Evolutionary conservation across 2,888 invertebrate genomes (phyloP).

Genomic region (Parnassius smintheus): DNA sequence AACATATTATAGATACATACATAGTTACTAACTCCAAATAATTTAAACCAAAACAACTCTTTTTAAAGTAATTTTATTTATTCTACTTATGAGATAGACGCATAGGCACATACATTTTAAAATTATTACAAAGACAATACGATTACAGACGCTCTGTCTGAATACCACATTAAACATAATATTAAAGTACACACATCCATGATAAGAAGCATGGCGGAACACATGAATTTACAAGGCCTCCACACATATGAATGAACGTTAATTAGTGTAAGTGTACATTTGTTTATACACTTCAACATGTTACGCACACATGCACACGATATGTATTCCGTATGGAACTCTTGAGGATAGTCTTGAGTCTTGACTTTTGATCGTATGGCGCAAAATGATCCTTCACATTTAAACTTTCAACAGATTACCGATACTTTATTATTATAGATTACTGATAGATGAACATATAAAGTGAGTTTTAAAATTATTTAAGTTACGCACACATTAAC

Average conservation of each 20-base stretch:
- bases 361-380: conserved; percentile 27
- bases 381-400: conserved; percentile 54
- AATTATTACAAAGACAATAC: conserved; percentile 40
- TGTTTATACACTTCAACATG: conserved; percentile 62
- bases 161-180: conserved; percentile 50
- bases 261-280: conserved; percentile 72
- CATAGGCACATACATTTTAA: background rate
- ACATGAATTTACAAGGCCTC: conserved; percentile 63
- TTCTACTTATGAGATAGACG: too few species aligned
- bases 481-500: conserved; percentile 10
- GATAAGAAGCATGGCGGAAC: conserved; percentile 55
- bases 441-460: conserved; percentile 34
- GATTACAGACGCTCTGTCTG: conserved; percentile 39
- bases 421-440: too few species aligned
- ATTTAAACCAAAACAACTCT: too few species aligned
- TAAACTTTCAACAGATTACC: conserved; percentile 50
- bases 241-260: conserved; percentile 73
- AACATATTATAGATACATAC: too few species aligned
- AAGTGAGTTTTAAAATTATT: conserved; percentile 15
- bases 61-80: too few species aligned
- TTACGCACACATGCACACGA: conserved; percentile 36
- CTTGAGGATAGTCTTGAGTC: too few species aligned
- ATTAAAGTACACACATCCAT: conserved; percentile 49
- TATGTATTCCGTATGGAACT: background rate
- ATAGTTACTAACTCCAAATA: too few species aligned